Evolutionary conservation across 2,888 invertebrate genomes (phyloP).

Genomic region (Oligia fasciuncula): DNA sequence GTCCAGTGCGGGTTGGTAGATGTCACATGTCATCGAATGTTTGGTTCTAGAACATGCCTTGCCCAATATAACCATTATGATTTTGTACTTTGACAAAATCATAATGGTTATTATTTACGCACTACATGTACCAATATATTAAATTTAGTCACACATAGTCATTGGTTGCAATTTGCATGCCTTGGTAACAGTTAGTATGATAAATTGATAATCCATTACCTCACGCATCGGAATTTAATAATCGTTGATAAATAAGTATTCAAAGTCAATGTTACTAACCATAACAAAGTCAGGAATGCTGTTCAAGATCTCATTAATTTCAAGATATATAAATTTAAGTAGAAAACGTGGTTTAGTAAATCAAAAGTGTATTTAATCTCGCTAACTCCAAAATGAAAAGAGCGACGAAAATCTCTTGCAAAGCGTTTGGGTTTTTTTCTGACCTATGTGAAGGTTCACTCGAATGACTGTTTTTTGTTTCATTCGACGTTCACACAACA

Average conservation of each 20-base stretch:
- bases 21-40: too few species aligned
- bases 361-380: not conserved
- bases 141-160: slow-evolving; percentile 8
- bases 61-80: too few species aligned
- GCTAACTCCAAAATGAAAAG: not conserved
- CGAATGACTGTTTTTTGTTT: too few species aligned
- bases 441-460: too few species aligned
- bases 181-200: not conserved
- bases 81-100: not conserved
- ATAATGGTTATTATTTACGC: not conserved
- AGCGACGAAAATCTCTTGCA: not conserved
- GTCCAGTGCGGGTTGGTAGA: too few species aligned
- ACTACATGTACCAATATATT: not conserved
- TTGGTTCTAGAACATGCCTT: too few species aligned
- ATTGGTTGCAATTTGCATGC: not conserved
- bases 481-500: too few species aligned
- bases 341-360: not conserved
- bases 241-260: not conserved
- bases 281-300: not conserved
- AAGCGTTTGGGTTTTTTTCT: not conserved
- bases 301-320: slow-evolving; percentile 3
- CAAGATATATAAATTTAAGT: too few species aligned
- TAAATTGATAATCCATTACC: not conserved
- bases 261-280: slow-evolving; percentile 18
- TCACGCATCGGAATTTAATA: slow-evolving; percentile 10